Evolutionary conservation across 2,888 invertebrate genomes (phyloP).

Genomic region (Drosophila sordidula): DNA sequence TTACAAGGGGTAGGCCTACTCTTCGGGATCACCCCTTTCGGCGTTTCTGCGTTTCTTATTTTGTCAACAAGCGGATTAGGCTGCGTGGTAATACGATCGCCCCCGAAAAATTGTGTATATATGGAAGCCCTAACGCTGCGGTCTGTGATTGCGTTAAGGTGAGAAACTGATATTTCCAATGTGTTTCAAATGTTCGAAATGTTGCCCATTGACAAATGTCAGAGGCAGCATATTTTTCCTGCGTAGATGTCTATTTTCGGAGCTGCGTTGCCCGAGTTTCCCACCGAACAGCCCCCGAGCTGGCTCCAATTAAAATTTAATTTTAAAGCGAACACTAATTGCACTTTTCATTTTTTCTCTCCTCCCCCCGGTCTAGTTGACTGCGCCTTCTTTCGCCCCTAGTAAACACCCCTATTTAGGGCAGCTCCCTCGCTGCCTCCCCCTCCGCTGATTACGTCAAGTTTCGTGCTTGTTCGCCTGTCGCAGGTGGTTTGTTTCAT

Average conservation of each 20-base stretch:
- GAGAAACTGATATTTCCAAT: constrained; percentile 62
- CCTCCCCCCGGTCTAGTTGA: constrained; percentile 7
- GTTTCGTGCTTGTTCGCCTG: constrained; percentile 43
- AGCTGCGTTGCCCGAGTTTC: constrained; percentile 34
- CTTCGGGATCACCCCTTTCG: constrained; percentile 55
- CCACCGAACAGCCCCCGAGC: constrained; percentile 49
- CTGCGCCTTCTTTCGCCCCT: constrained; percentile 47
- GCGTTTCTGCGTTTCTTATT: constrained; percentile 61
- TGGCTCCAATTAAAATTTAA: constrained; percentile 68
- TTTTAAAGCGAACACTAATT: constrained; percentile 74
- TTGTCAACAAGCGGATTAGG: constrained; percentile 77
- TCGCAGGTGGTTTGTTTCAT: constrained; percentile 80
- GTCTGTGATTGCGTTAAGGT: constrained; percentile 62
- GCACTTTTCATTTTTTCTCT: constrained; percentile 40
- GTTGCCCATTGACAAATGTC: constrained; percentile 72
- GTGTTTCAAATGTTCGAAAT: constrained; percentile 51
- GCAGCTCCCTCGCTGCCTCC: constrained; percentile 1
- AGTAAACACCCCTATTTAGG: constrained; percentile 13
- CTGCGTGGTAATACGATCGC: constrained; percentile 66
- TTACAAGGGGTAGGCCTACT: constrained; percentile 38
- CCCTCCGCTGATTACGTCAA: constrained; percentile 12
- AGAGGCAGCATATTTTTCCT: constrained; percentile 11
- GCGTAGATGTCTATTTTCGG: constrained; percentile 52
- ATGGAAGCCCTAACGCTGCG: constrained; percentile 59
- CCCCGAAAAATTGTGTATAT: constrained; percentile 11